Base-by-base conservation (phyloP, 2,888 invertebrate genomes). In the Drosophila yooni region DNA sequence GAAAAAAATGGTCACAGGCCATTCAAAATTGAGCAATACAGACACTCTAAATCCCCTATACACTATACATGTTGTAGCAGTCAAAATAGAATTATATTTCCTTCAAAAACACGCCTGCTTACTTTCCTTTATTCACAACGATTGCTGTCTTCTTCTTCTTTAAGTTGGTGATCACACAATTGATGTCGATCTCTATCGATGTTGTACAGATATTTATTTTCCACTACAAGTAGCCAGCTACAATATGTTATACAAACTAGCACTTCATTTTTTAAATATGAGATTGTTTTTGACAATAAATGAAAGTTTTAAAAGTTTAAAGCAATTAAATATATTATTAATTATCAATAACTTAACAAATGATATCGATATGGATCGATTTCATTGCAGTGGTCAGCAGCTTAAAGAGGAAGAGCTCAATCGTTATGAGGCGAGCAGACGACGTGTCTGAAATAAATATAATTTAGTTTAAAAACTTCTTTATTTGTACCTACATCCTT, bases 1-100 rank as follows among this genome's bases (percentile, higher is more conserved):
- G 50, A 66, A 70, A 62, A 66, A 66, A 64, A 13, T 10, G 21
- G 18, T 5, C 50, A 46, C 69, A 59, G 25, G 25, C 27, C 46
- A 48, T 51, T 53, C 27, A 8, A 64, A 57, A 61, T 53, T 36
- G 1, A 13, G 27, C 4, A 5, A 33, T 29, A 29, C 43, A 36
- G 43, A 67, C 50, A 31, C 1, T 11, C 3, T 4, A 15, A 36
- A 59, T 64, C n/a, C 60, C 25, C 73, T 73, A 15, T n/a, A 33
- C 27, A 25, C 4, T 13, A 29, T 5, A 31, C 46, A 7, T 38
- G 4, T n/a, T 40, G 40, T 11, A n/a, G n/a, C 5, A n/a, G 40
- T n/a, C 5, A 40, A 40, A n/a, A 18, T 2, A n/a, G 7, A 43
- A 5, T 40, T 21, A n/a, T 40, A 21, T 43, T 43, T 11, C 5